Percentiles rank a stretch among this genome's conserved stretches.
Evolutionary conservation across 2,797 vertebrate species (phyloP).

Genomic region (Carcharodon carcharias): DNA sequence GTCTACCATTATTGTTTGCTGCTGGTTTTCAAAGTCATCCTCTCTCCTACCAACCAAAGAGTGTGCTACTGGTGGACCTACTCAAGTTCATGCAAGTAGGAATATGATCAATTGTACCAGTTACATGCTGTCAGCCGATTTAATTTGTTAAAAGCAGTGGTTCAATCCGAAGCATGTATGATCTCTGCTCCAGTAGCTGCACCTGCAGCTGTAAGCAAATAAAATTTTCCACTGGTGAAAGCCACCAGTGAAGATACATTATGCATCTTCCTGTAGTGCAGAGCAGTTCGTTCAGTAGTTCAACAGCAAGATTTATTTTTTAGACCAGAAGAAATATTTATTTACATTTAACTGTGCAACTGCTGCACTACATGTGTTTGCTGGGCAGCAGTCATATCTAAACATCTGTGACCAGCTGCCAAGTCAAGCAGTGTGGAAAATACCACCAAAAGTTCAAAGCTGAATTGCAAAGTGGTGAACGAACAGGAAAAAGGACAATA

Average conservation of each 20-base stretch:
- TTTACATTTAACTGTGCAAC: constrained; percentile 6
- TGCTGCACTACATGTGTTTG: background rate
- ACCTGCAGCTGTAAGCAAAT: background rate
- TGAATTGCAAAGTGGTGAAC: background rate
- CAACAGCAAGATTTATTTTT: background rate
- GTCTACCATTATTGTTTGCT: background rate
- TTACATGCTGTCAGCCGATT: background rate
- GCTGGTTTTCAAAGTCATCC: background rate
- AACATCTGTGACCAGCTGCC: background rate
- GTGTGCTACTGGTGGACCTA: background rate
- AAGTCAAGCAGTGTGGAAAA: background rate
- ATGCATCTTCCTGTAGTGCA: background rate
- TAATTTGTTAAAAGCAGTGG: background rate
- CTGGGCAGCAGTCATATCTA: background rate
- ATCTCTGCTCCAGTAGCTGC: background rate
- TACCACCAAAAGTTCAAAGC: background rate
- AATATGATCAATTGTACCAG: background rate
- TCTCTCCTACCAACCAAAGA: background rate
- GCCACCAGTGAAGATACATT: background rate
- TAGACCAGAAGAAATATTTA: constrained; percentile 3
- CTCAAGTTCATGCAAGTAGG: background rate
- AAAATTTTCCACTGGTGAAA: background rate
- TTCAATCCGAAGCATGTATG: background rate
- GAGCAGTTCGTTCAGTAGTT: background rate
- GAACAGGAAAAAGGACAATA: background rate